Percentiles rank a stretch among this genome's conserved stretches.
phyloP scores from a whole-genome alignment of 2,888 invertebrate species.

The Sinotaia quadrata region DNA sequence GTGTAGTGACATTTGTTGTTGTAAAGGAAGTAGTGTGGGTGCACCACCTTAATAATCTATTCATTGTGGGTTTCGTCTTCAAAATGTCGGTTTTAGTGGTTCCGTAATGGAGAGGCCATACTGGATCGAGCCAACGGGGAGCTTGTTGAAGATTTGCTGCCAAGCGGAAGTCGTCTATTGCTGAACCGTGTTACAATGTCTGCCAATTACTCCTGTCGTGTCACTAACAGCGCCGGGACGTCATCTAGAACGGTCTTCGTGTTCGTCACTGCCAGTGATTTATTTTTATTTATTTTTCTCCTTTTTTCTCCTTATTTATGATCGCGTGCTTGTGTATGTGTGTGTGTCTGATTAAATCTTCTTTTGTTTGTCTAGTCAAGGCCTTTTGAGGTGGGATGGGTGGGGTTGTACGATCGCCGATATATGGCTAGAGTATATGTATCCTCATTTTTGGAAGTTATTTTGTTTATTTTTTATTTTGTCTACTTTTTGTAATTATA shows the following conservation, averaged over 20 bases:
- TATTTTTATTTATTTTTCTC: not conserved
- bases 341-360: not conserved
- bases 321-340: not conserved
- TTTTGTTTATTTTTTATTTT: too few relatives aligned
- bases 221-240: constrained; percentile 56
- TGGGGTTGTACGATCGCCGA: too few relatives aligned
- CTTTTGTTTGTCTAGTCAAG: too few relatives aligned
- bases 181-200: constrained; percentile 39
- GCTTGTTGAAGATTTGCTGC: constrained; percentile 57
- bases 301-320: not conserved
- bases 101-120: constrained; percentile 14
- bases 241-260: constrained; percentile 48
- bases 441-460: too few relatives aligned
- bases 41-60: too few relatives aligned
- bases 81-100: too few relatives aligned
- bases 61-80: too few relatives aligned
- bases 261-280: constrained; percentile 47
- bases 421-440: too few relatives aligned
- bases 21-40: too few relatives aligned
- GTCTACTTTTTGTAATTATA: too few relatives aligned
- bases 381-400: too few relatives aligned
- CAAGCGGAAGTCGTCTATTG: constrained; percentile 59
- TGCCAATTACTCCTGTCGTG: constrained; percentile 57
- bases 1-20: too few relatives aligned
- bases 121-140: constrained; percentile 37